Evolutionary conservation across 2,888 invertebrate genomes (phyloP).

Genomic region (Yponomeuta plumbellus): DNA sequence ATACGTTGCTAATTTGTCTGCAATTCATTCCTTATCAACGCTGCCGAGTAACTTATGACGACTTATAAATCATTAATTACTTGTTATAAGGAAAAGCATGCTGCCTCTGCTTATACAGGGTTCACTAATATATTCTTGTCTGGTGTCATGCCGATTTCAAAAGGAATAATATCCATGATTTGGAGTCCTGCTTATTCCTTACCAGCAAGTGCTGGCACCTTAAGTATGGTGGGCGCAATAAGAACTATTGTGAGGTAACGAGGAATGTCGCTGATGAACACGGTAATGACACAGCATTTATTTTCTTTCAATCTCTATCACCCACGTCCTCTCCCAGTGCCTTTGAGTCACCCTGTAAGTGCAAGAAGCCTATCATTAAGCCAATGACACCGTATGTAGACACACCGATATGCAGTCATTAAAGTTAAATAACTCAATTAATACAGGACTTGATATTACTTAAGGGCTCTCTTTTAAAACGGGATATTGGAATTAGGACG

Average conservation of each 20-base stretch:
- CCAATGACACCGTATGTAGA: slow-evolving; percentile 35
- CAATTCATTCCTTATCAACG: background rate
- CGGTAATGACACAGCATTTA: background rate
- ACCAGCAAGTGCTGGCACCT: no score
- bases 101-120: background rate
- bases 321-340: slow-evolving; percentile 1
- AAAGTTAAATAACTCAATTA: slow-evolving; percentile 55
- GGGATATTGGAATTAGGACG: background rate
- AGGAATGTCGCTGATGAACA: background rate
- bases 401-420: slow-evolving; percentile 46
- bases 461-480: slow-evolving; percentile 8
- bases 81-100: background rate
- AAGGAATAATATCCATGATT: no score
- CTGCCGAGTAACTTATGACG: background rate
- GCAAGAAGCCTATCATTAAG: slow-evolving; percentile 44
- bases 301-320: background rate
- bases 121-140: background rate
- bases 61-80: background rate
- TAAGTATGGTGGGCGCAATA: no score
- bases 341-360: slow-evolving; percentile 32
- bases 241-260: no score
- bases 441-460: slow-evolving; percentile 28
- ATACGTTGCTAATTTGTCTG: background rate
- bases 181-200: no score
- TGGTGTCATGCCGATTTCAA: no score